Evolutionary conservation across 2,113 vertebrate species (phyloP).

Genomic region (Bos taurus): ARS-UCD2.0 NC_037328.1:92431001-92431500

Average conservation of each 20-base stretch:
- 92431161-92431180: not conserved
- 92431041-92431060: not conserved
- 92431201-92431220: not conserved
- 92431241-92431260: not conserved
- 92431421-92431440: not conserved
- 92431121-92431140: not conserved
- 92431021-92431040: not conserved
- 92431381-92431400: not conserved
- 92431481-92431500: not conserved
- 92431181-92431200: not conserved
- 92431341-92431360: not conserved
- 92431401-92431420: not conserved
- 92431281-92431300: not conserved
- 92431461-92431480: not conserved
- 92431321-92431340: slow-evolving; percentile 11
- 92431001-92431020: not conserved
- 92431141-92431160: not conserved
- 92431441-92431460: not conserved
- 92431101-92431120: not conserved
- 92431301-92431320: not conserved
- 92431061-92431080: not conserved
- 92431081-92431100: not conserved
- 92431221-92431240: not conserved
- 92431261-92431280: slow-evolving; percentile 16
- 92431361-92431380: slow-evolving; percentile 21